Evolutionary conservation across 1,140 invertebrate genomes (phyloP).

Genomic region (Cyrtorhinus lividipennis): DNA sequence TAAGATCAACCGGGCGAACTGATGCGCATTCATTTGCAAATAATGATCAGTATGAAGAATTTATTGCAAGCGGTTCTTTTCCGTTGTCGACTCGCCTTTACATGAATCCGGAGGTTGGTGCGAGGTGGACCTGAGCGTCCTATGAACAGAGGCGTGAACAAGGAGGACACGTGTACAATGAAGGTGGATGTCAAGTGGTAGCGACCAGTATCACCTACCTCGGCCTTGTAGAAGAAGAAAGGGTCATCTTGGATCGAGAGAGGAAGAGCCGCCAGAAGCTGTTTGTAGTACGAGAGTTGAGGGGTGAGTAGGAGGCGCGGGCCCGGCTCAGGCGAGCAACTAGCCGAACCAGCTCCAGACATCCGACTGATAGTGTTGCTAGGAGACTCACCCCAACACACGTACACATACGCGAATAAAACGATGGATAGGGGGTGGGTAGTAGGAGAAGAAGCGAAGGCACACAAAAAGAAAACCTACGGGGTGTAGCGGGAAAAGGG

Average conservation of each 20-base stretch:
- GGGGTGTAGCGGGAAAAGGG: neutral
- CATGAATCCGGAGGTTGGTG: too few relatives aligned
- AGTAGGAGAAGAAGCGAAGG: neutral
- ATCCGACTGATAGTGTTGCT: slow-evolving; percentile 20
- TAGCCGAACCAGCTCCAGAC: neutral
- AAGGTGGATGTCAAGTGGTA: too few relatives aligned
- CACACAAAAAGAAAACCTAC: neutral
- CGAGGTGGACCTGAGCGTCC: too few relatives aligned
- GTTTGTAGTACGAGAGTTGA: slow-evolving; percentile 25
- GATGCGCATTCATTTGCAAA: too few relatives aligned
- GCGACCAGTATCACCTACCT: too few relatives aligned
- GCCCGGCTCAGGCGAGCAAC: neutral
- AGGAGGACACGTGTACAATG: neutral
- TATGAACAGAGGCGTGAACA: too few relatives aligned
- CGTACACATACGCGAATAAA: neutral
- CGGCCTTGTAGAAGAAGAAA: slow-evolving; percentile 9
- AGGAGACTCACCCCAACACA: neutral
- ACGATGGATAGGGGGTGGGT: neutral
- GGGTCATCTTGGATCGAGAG: slow-evolving; percentile 19
- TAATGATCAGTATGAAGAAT: too few relatives aligned
- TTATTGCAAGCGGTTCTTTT: too few relatives aligned
- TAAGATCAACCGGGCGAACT: too few relatives aligned
- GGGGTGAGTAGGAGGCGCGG: slow-evolving; percentile 5
- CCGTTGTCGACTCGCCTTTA: too few relatives aligned
- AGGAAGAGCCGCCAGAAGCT: slow-evolving; percentile 24